A percentile compares a stretch with the other conserved stretches of the same genome.
These are phyloP conservation scores for Pterocles orientalis DNA, from an alignment of 2,113 vertebrate species.

Conservation along the genomic window DNA sequence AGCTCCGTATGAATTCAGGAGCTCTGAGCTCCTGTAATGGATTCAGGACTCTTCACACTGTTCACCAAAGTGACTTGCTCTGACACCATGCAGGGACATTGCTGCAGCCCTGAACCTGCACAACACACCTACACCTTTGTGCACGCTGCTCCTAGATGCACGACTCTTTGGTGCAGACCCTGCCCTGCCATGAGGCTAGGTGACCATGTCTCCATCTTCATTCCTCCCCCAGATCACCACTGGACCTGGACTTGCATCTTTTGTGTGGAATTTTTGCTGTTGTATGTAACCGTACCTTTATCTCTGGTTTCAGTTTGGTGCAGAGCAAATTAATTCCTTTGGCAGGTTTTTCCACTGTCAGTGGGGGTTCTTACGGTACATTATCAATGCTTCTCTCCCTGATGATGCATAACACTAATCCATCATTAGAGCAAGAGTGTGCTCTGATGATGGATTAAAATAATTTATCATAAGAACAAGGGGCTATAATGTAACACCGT, in stretches of 20 bases:
- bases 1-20: rapidly evolving
- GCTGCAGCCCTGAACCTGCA: background rate
- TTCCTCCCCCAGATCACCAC: background rate
- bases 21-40: too few species aligned
- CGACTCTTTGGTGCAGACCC: background rate
- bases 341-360: constrained; percentile 31
- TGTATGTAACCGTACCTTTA: background rate
- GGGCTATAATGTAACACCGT: constrained; percentile 52
- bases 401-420: constrained; percentile 62
- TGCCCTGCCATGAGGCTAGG: background rate
- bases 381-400: constrained; percentile 48
- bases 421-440: constrained; percentile 45
- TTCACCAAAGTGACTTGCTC: background rate
- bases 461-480: constrained; percentile 73
- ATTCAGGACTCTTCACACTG: background rate
- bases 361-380: constrained; percentile 17
- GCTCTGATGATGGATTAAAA: constrained; percentile 68
- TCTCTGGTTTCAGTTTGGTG: constrained; percentile 12
- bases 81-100: background rate
- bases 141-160: background rate
- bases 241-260: background rate
- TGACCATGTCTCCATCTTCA: background rate
- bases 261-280: background rate
- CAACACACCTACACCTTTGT: background rate
- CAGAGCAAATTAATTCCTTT: constrained; percentile 32